Evolutionary conservation across 2,888 invertebrate species (phyloP).

Genomic region (Digitonthophagus gazella): DNA sequence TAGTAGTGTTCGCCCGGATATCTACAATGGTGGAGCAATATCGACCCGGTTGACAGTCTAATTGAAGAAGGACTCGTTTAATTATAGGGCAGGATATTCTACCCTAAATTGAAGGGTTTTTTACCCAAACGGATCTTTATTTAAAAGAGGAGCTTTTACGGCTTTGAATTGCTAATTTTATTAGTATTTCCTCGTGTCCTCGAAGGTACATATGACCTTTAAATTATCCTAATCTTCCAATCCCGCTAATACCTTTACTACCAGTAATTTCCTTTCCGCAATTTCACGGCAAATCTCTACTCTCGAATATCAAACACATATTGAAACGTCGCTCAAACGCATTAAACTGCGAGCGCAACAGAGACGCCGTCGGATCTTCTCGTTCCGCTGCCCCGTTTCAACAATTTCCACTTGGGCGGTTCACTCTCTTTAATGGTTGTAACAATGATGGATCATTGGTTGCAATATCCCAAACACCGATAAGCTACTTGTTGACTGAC

Average conservation of each 20-base stretch:
- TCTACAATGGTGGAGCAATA: background rate
- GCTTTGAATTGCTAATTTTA: background rate
- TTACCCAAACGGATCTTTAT: background rate
- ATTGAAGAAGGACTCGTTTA: slow-evolving; percentile 13
- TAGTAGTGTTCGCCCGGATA: background rate
- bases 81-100: background rate
- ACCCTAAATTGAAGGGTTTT: background rate
- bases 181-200: background rate
- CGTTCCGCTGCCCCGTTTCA: background rate
- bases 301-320: background rate
- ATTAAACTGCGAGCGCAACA: background rate
- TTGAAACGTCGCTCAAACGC: background rate
- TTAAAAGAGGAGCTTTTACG: background rate
- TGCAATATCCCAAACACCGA: background rate
- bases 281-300: background rate
- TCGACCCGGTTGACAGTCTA: background rate
- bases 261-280: background rate
- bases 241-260: background rate
- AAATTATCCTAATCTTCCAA: background rate
- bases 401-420: background rate
- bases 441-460: background rate
- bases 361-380: background rate
- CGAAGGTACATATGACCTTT: background rate
- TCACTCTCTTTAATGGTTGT: background rate
- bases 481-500: background rate